Evolutionary conservation across 2,113 vertebrate genomes (phyloP), one percentile per base, ranked within the genome.

Genomic region (Hystrix brachyura): DNA sequence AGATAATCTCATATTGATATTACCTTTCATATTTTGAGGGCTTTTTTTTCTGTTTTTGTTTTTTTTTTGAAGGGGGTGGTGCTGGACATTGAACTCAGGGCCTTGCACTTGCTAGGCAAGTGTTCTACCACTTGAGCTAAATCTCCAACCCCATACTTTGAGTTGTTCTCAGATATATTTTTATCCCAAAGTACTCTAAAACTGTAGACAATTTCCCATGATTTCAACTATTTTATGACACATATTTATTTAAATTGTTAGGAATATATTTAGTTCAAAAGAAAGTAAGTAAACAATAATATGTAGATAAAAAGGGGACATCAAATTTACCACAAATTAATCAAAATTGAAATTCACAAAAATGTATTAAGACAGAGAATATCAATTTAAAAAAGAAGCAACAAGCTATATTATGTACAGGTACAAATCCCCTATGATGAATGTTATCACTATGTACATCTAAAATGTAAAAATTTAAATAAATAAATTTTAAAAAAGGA

Each of bases 291-390:
- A 95, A 82, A 92, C 72, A 74, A 51, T 60, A 89, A 38, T 15
- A 27, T 59, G 3, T 43, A 60, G 7, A 67, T 92, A 14, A 95
- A 96, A 94, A 87, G 87, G 18, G n/a, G 85, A 81, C 7, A 88
- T 78, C 72, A 81, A 92, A 84, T 95, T 91, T 93, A 71, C n/a
- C 46, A 65, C 78, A 18, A 91, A 90, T 60, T 62, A 90, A 86
- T 92, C 34, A 74, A 91, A 90, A 84, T 51, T 90, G 7, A 93
- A 89, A 96, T 83, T 95, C n/a, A 55, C 13, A 83, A 69, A 92
- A 96, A 78, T 27, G 38, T 76, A 60, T 72, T 87, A 76, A 96
- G 85, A 90, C 85, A 89, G 14, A 32, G 32, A 84, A 29, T 90
- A 85, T 80, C 76, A 96, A 53, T 59, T 92, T 38, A 38, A 38